Evolutionary conservation across 1,140 invertebrate genomes (phyloP).

Genomic region (Leptinotarsa defecta): DNA sequence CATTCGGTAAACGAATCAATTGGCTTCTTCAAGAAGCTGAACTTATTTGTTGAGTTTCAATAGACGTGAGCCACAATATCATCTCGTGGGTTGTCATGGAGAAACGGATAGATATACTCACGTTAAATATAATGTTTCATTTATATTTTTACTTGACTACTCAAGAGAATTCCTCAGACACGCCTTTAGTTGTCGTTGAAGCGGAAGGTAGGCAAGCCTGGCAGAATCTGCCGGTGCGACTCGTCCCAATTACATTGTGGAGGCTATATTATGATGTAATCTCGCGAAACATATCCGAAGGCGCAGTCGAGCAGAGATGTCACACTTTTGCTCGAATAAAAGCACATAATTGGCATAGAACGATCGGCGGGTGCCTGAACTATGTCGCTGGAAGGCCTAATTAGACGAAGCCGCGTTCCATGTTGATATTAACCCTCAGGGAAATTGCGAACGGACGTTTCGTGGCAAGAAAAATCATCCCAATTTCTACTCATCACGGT

Average conservation of each 20-base stretch:
- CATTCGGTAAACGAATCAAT: too few species aligned
- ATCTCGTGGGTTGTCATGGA: too few species aligned
- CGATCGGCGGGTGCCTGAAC: conserved; percentile 36
- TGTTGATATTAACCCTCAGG: conserved; percentile 46
- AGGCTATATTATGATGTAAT: neutral
- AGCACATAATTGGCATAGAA: conserved; percentile 26
- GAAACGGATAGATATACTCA: too few species aligned
- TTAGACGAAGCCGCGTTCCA: conserved; percentile 41
- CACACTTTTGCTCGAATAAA: conserved; percentile 15
- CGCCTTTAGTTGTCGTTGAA: neutral
- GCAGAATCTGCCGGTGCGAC: neutral
- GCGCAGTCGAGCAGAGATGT: neutral
- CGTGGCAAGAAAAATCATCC: conserved; percentile 46
- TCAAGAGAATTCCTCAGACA: too few species aligned
- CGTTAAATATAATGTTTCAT: too few species aligned
- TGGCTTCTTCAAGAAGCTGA: too few species aligned
- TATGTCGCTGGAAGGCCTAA: conserved; percentile 40
- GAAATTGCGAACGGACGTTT: conserved; percentile 47
- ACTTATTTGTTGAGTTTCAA: too few species aligned
- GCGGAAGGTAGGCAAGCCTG: neutral
- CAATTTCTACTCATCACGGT: conserved; percentile 45
- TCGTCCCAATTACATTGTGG: neutral
- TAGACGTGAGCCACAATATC: too few species aligned
- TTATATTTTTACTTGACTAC: too few species aligned
- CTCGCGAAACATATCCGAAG: neutral